Base-by-base conservation (phyloP, 2,113 vertebrate species). In the Eolophus roseicapilla region DNA sequence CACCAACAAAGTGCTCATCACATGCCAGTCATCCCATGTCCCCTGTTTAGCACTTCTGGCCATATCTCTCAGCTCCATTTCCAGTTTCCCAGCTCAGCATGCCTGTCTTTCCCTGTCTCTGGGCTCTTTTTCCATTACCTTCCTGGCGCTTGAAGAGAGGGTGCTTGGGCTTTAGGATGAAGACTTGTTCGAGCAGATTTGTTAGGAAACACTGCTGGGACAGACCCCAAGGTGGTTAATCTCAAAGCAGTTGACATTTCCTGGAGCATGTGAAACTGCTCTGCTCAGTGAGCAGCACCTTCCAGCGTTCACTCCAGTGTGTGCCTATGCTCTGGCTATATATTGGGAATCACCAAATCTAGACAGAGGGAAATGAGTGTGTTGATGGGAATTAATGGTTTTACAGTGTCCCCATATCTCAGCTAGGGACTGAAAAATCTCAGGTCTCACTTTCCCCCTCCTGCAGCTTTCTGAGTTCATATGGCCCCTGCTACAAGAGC, bases 11-110 rank as follows among this genome's bases (percentile, higher is more conserved):
- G 6, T 13, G 53, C 53, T 53, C 64, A 44, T 43, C 35, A 35
- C 9, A 0, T 1, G 6, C 6, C 67, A 41, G 31, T 20, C 2
- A 0, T 20, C 11, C 69, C 31, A 14, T 0, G 1, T 6, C 23
- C 16, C 17, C 70, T 27, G 28, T 3, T n/a, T 43, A 47, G 52
- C 41, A 6, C 20, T 53, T 17, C 60, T 31, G 59, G 16, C 41
- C 31, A 0, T 6, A 9, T 44, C 19, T 25, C 11, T 20, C 5
- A 1, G 76, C 31, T 50, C 59, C 52, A 14, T 23, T 57, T 35
- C 63, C 4, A 3, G 6, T 20, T 28, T 52, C 47, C 53, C 69
- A 15, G 0, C 6, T 24, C 53, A 69, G 52, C 49, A 10, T 24
- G 10, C 8, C 43, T 20, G 2, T 14, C 17, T 35, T 50, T 11